These are phyloP conservation scores for Orthosia incerta DNA, from an alignment of 2,888 invertebrate genomes.

Conservation along the genomic window DNA sequence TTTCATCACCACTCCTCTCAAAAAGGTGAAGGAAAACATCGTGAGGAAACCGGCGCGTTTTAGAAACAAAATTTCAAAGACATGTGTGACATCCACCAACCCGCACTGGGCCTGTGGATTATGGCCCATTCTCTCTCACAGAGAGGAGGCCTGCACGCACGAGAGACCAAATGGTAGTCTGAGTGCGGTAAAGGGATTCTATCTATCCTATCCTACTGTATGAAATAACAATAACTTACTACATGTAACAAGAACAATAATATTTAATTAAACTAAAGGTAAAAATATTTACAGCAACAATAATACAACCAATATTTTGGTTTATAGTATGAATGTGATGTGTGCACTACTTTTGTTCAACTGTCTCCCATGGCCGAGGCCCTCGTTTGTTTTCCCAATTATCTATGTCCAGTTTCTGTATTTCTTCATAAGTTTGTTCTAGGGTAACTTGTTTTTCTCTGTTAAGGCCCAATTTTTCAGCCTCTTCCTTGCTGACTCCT, in stretches of 20 bases:
- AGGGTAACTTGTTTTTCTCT: slow-evolving; percentile 93
- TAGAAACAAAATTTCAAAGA: no score
- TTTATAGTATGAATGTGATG: slow-evolving; percentile 38
- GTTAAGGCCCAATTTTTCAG: slow-evolving; percentile 93
- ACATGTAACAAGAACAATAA: slow-evolving; percentile 27
- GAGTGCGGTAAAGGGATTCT: no score
- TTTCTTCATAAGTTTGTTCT: slow-evolving; percentile 94
- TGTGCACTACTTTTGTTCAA: slow-evolving; percentile 67
- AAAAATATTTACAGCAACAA: slow-evolving; percentile 58
- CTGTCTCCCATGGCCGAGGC: slow-evolving; percentile 96
- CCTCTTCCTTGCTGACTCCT: slow-evolving; percentile 92
- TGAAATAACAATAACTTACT: slow-evolving; percentile 12
- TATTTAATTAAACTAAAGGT: slow-evolving; percentile 45
- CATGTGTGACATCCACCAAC: no score
- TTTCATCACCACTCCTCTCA: no score
- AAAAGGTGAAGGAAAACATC: no score
- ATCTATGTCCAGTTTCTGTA: slow-evolving; percentile 94
- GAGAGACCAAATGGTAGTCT: no score
- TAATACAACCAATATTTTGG: slow-evolving; percentile 38
- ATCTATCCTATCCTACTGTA: no score
- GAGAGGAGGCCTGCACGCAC: no score
- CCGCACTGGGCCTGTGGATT: no score
- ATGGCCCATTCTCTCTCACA: no score
- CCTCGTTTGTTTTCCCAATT: slow-evolving; percentile 97
- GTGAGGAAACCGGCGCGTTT: no score